phyloP scores from a whole-genome alignment of 2,888 invertebrate genomes.

The Hyles lineata region DNA sequence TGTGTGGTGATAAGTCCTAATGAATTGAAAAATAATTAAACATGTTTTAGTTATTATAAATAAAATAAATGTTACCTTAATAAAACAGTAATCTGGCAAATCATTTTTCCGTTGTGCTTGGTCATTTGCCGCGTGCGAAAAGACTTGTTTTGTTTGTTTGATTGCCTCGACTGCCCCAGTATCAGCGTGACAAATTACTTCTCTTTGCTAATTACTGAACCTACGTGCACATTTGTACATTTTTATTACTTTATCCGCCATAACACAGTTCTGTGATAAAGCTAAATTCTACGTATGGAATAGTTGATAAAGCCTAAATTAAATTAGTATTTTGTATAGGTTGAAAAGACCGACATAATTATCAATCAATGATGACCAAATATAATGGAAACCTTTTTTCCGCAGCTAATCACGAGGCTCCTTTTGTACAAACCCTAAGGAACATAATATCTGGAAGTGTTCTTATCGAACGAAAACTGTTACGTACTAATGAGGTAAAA shows the following conservation, averaged over 20 bases:
- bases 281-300: background rate
- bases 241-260: slow-evolving; percentile 7
- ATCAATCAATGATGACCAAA: no score
- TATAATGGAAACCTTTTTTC: no score
- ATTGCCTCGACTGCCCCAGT: background rate
- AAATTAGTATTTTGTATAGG: no score
- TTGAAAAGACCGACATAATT: no score
- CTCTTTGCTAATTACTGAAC: slow-evolving; percentile 4
- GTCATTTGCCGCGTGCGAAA: background rate
- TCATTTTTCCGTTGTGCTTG: slow-evolving; percentile 6
- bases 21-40: no score
- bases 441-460: no score
- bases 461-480: no score
- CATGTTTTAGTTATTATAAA: background rate
- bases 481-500: no score
- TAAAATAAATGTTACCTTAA: background rate
- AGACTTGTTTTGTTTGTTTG: background rate
- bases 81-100: background rate
- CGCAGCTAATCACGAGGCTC: no score
- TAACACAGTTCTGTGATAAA: background rate
- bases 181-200: slow-evolving; percentile 23
- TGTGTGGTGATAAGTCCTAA: no score
- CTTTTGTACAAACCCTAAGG: no score
- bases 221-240: background rate
- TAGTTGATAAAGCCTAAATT: background rate